These are phyloP conservation scores for Cristatella mucedo DNA, from an alignment of 2,888 invertebrate genomes.

Conservation along the genomic window DNA sequence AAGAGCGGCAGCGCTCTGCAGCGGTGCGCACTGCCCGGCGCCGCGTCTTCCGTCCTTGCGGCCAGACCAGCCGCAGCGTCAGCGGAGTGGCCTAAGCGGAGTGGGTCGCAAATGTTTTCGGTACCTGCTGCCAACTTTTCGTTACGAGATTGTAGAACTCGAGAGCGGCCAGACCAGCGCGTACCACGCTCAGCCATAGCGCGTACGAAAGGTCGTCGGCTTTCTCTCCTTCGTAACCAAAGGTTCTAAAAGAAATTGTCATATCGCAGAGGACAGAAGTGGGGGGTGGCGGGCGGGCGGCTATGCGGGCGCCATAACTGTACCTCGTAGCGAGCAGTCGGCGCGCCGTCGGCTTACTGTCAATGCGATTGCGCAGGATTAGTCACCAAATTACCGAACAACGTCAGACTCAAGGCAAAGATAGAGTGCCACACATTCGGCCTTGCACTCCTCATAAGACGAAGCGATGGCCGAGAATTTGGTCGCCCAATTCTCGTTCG, in stretches of 20 bases:
- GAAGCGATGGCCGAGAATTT: constrained; percentile 73
- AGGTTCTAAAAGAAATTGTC: constrained; percentile 32
- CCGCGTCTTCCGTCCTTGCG: too few species aligned
- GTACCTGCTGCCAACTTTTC: constrained; percentile 69
- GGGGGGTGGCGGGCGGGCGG: too few species aligned
- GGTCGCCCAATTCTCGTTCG: constrained; percentile 78
- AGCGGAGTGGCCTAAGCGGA: too few species aligned
- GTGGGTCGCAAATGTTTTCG: too few species aligned
- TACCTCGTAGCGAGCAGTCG: too few species aligned
- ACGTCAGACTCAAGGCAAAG: constrained; percentile 62
- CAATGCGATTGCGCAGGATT: too few species aligned
- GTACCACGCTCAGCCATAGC: constrained; percentile 77
- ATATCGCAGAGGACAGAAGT: neutral
- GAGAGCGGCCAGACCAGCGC: constrained; percentile 67
- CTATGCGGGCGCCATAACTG: too few species aligned
- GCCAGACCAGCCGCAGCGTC: too few species aligned
- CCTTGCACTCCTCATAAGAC: constrained; percentile 87
- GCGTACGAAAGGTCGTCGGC: constrained; percentile 70
- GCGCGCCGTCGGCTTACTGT: too few species aligned
- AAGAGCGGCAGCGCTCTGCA: too few species aligned
- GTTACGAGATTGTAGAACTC: constrained; percentile 80
- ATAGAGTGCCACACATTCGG: constrained; percentile 87
- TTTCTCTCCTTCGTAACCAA: constrained; percentile 59
- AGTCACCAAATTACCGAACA: constrained; percentile 46
- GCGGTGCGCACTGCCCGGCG: too few species aligned